Base-by-base conservation (phyloP, 2,888 invertebrate genomes). In the Lasioglossum zephyrum region DNA sequence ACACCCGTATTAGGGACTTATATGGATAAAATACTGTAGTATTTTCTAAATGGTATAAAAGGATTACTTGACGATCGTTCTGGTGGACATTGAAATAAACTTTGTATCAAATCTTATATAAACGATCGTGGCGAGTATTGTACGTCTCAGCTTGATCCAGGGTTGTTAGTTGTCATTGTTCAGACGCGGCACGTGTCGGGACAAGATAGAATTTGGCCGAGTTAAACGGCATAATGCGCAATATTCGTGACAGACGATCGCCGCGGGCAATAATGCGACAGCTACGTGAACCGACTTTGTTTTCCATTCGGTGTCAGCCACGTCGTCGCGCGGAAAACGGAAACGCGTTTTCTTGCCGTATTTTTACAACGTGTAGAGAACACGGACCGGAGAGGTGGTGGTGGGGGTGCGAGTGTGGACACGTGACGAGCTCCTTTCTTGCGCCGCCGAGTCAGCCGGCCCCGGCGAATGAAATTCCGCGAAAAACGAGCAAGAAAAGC, bases 381-480 rank as follows among this genome's bases (percentile, higher is more conserved):
- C 36, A 16, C 63, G 16, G 18, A 31, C 31, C 2, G 31, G 57
- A 6, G 69, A n/a, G 57, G 36, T 2, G 3, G 16, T 3, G 75
- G 31, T 1, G 49, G 47, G 53, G 57, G 13, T 49, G 73, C 73
- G n/a, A 31, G 26, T 41, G 36, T 13, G 49, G 39, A 47, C 44
- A n/a, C 81, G 66, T 69, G 83, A 83, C 82, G 63, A 49, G 60
- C 41, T 70, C 57, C 57, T 77, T 81, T 73, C 57, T 82, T 74
- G 73, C 57, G 47, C 53, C 16, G 44, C 16, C 63, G 53, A 81
- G 76, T 73, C 81, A 57, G 22, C 44, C 76, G 53, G 53, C 74
- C 60, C 18, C 31, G 73, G 39, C 69, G 77, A 82, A 74, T 69
- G 77, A 82, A 84, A 74, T 77, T 75, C 53, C 74, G 26, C 44